phyloP scores from a whole-genome alignment of 2,888 invertebrate species.

The Enchytraeus crypticus region DNA sequence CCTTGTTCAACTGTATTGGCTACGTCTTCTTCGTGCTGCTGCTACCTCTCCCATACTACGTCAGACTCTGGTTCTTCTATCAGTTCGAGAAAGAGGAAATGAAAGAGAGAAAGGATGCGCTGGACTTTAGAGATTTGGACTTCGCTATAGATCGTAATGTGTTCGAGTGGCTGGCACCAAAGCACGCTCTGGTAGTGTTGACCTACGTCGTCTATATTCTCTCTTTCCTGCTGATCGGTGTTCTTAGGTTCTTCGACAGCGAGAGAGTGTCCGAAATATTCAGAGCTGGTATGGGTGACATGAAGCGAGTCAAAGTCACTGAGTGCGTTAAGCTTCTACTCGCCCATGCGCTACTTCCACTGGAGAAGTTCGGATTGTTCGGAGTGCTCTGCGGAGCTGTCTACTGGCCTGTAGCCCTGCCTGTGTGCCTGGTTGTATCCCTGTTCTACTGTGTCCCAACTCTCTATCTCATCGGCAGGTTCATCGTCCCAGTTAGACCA shows the following conservation, averaged over 20 bases:
- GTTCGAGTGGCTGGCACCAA: slow-evolving; percentile 22
- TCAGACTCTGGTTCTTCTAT: slow-evolving; percentile 21
- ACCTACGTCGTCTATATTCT: slow-evolving; percentile 22
- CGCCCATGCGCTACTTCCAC: slow-evolving; percentile 25
- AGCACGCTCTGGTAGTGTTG: slow-evolving; percentile 15
- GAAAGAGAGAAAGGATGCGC: slow-evolving; percentile 7
- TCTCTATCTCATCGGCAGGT: slow-evolving; percentile 22
- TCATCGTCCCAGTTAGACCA: slow-evolving; percentile 20
- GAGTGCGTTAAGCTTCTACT: slow-evolving; percentile 23
- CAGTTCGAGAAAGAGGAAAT: slow-evolving; percentile 21
- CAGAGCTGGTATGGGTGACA: slow-evolving; percentile 18
- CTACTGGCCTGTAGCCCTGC: slow-evolving; percentile 26
- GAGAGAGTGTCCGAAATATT: slow-evolving; percentile 18
- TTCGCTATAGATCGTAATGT: slow-evolving; percentile 14
- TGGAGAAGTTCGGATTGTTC: slow-evolving; percentile 28
- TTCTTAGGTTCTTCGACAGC: slow-evolving; percentile 11
- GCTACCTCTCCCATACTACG: slow-evolving; percentile 23
- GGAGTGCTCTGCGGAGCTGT: slow-evolving; percentile 22
- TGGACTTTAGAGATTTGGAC: slow-evolving; percentile 14
- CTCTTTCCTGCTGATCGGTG: slow-evolving; percentile 17
- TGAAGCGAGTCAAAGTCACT: slow-evolving; percentile 16
- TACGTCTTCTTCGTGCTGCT: slow-evolving; percentile 17
- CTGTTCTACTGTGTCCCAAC: slow-evolving; percentile 26
- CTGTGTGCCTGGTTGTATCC: slow-evolving; percentile 18
- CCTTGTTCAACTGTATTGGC: slow-evolving; percentile 17